Conservation (phyloP, 2,113 vertebrate species). For the Nycticebus coucang region DNA sequence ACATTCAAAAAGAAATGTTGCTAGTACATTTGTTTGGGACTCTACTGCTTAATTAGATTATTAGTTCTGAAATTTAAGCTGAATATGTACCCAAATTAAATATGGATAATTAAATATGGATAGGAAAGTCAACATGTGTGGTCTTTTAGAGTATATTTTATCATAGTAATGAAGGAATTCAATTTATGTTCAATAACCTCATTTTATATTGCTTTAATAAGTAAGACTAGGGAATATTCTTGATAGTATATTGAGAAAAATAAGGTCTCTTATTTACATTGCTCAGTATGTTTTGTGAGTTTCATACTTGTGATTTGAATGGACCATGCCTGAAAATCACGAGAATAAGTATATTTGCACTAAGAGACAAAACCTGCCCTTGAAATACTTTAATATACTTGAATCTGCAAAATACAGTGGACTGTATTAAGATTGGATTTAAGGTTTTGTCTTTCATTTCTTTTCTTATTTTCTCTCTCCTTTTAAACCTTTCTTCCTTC, state of each 20-base stretch:
- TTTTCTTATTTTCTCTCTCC: background rate
- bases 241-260: conserved; percentile 45
- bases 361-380: conserved; percentile 53
- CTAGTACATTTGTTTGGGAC: background rate
- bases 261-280: conserved; percentile 54
- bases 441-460: conserved; percentile 29
- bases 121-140: background rate
- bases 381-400: conserved; percentile 32
- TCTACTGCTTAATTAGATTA: background rate
- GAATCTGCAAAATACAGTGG: conserved; percentile 28
- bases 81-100: background rate
- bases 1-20: background rate
- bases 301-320: conserved; percentile 72
- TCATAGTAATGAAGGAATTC: conserved; percentile 44
- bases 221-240: conserved; percentile 22
- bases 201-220: conserved; percentile 25
- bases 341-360: conserved; percentile 48
- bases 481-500: background rate
- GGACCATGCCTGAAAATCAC: conserved; percentile 58
- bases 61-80: background rate
- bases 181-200: conserved; percentile 15
- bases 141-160: conserved; percentile 31
- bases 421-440: conserved; percentile 42
- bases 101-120: background rate
- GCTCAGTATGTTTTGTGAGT: conserved; percentile 30